These are phyloP conservation scores for Cacoxenus indagator DNA, from an alignment of 2,888 invertebrate species.

Conservation along the genomic window DNA sequence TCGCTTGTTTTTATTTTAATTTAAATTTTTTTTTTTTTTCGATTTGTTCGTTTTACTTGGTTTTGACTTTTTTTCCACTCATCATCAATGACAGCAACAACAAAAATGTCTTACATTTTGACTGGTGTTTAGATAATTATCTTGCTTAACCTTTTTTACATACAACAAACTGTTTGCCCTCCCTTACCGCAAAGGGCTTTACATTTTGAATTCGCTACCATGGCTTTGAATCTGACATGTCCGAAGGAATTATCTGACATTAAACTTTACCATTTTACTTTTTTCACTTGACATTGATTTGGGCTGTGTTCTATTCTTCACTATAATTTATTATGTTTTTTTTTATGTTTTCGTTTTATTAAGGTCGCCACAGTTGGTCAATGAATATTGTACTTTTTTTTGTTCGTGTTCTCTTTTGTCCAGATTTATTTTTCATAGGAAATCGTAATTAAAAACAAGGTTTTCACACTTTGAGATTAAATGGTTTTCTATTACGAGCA, in stretches of 20 bases:
- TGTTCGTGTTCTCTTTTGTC: background rate
- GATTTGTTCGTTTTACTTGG: no score
- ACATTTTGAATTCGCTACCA: background rate
- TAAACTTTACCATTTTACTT: background rate
- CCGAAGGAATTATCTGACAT: slow-evolving; percentile 31
- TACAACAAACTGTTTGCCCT: background rate
- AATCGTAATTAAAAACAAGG: slow-evolving; percentile 14
- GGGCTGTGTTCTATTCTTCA: background rate
- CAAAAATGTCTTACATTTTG: background rate
- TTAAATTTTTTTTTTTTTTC: no score
- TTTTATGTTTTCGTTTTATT: background rate
- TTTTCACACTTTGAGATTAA: background rate
- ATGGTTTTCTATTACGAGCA: background rate
- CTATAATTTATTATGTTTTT: background rate
- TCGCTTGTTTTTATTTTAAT: background rate
- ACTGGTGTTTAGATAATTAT: background rate
- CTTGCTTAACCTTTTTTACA: background rate
- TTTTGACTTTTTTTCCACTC: background rate
- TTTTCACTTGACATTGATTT: slow-evolving; percentile 10
- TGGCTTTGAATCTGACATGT: slow-evolving; percentile 10
- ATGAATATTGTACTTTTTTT: slow-evolving; percentile 4
- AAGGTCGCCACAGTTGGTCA: no score
- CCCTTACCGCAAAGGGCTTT: background rate
- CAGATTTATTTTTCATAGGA: background rate
- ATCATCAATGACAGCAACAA: background rate